A percentile compares a stretch with the other conserved stretches of the same genome.
Conservation (phyloP, 1,140 invertebrate species). For the Anadara kagoshimensis region DNA sequence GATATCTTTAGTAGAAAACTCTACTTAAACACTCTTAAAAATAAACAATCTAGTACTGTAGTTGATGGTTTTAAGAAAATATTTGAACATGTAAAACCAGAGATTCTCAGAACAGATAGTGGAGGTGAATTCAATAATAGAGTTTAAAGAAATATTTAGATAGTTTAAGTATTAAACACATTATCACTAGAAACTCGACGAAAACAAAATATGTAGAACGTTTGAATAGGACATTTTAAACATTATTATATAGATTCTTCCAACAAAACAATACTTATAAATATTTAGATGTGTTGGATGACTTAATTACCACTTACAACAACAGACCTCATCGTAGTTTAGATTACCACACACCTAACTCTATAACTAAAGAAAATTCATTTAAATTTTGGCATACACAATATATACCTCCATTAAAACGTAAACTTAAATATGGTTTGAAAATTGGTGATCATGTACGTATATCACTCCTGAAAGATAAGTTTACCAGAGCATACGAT, state of each 20-base stretch:
- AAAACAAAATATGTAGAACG: constrained; percentile 20
- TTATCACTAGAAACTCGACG: constrained; percentile 18
- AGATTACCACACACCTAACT: no score
- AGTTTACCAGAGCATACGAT: constrained; percentile 29
- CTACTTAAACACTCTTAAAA: constrained; percentile 14
- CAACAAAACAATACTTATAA: constrained; percentile 23
- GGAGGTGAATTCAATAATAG: constrained; percentile 25
- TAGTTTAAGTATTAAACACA: constrained; percentile 5
- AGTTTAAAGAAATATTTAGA: constrained; percentile 12
- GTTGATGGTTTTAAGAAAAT: constrained; percentile 20
- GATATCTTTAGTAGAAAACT: constrained; percentile 28
- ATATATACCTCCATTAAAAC: no score
- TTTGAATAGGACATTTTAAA: constrained; percentile 8
- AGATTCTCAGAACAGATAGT: constrained; percentile 1
- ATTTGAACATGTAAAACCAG: background rate
- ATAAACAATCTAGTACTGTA: constrained; percentile 10
- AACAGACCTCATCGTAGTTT: constrained; percentile 10
- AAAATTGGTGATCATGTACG: constrained; percentile 34
- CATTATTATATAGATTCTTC: constrained; percentile 20
- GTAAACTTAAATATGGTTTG: constrained; percentile 10
- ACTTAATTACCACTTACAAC: constrained; percentile 20
- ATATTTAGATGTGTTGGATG: constrained; percentile 11
- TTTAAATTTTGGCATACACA: no score
- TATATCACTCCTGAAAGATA: constrained; percentile 23
- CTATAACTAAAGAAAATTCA: no score